Percentiles rank a stretch among this genome's conserved stretches.
Conservation (phyloP, 92 coral and sea anemone species). For the Bergia puertoricense region DNA sequence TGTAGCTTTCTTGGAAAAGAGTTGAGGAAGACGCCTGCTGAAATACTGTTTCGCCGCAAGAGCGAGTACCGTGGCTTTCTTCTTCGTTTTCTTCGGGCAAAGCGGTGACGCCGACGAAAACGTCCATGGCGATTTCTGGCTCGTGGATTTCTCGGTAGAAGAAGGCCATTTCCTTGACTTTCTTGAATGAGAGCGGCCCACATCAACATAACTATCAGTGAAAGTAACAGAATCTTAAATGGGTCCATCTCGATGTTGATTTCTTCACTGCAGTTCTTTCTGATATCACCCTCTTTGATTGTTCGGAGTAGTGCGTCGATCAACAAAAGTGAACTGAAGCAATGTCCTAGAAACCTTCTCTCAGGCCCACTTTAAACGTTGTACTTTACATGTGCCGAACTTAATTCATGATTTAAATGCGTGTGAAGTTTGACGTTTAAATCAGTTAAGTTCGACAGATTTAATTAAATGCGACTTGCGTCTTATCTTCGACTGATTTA, state of each 20-base stretch:
- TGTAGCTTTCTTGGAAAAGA: not conserved
- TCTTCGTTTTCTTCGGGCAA: not conserved
- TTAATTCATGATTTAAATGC: too few relatives aligned
- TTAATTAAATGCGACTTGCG: too few relatives aligned
- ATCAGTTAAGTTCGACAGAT: too few relatives aligned
- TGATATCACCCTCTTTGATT: too few relatives aligned
- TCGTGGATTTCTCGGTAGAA: conserved; percentile 6
- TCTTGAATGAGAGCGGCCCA: not conserved
- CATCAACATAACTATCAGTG: not conserved
- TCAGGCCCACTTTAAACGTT: too few relatives aligned
- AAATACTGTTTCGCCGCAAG: not conserved
- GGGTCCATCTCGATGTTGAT: not conserved
- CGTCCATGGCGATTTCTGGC: not conserved
- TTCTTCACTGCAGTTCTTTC: not conserved
- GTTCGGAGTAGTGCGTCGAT: too few relatives aligned
- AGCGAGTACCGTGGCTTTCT: not conserved
- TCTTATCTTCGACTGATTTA: too few relatives aligned
- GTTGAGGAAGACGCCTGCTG: not conserved
- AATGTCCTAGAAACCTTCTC: too few relatives aligned
- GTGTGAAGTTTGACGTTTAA: too few relatives aligned
- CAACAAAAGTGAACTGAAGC: too few relatives aligned
- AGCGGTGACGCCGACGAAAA: not conserved
- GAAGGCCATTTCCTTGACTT: not conserved
- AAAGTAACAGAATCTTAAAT: not conserved
- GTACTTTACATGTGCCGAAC: too few relatives aligned